Evolutionary conservation across 2,797 vertebrate genomes (phyloP), one percentile per base, ranked within the genome.

Genomic region (Enteromius fasciolatus): DNA sequence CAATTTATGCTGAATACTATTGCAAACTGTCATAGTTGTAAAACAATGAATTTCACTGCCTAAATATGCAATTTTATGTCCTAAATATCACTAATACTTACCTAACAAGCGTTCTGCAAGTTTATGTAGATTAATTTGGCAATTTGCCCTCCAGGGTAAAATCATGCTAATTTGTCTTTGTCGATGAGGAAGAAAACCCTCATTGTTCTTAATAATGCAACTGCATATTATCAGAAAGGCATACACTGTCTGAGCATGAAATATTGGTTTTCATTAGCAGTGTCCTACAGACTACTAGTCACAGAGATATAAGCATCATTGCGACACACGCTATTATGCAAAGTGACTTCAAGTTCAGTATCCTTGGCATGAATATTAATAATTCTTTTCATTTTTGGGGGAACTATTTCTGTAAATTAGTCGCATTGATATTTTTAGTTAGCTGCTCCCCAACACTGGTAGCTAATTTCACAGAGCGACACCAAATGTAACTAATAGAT

Each of bases 171-270:
- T 85, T 70, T 52, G 44, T 83, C 78, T 81, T n/a, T 78, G 81
- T 75, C 73, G 7, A 25, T 41, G 41, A 23, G 57, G 48, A 69
- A 70, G 67, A 69, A 83, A 76, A 64, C 81, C 44, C 33, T 61
- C 46, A 80, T 82, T 78, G 77, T 83, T 76, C 82, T 61, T 78
- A 25, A 69, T 81, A 85, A 81, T 83, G 36, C 78, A 85, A 70
- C 63, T 75, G 76, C 80, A 74, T 67, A 82, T 75, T 44, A 78
- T 67, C 59, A 64, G 46, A 84, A 76, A 54, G 72, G 39, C 59
- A 70, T 64, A 9, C 18, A 18, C 11, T 23, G 20, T 57, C 63
- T 73, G 46, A 46, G 50, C n/a, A 44, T 57, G 57, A 76, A 76
- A 39, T 48, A n/a, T 64, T 54, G 0, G 25, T 57, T 80, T 84